Evolutionary conservation across 2,888 invertebrate genomes (phyloP).

Genomic region (Venusia cambrica): DNA sequence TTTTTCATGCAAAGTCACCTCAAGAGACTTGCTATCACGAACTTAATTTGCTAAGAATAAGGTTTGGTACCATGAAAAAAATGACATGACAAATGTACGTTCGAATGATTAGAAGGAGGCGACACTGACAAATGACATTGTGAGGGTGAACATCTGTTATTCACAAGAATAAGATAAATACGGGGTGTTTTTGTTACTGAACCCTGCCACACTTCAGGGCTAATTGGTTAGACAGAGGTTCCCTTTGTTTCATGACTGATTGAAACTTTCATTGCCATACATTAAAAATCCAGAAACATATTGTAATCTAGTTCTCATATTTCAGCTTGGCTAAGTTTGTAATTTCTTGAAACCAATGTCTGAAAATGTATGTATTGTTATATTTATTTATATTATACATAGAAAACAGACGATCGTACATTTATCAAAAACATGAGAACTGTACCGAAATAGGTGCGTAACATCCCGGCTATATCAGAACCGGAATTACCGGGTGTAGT

Average conservation of each 20-base stretch:
- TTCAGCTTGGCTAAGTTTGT: no score
- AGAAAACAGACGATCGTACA: no score
- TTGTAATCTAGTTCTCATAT: no score
- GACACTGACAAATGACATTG: constrained; percentile 62
- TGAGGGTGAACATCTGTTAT: constrained; percentile 60
- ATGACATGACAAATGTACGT: constrained; percentile 56
- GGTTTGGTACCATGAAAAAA: constrained; percentile 35
- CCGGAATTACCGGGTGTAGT: no score
- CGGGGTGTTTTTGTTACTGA: constrained; percentile 45
- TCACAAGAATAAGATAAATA: constrained; percentile 63
- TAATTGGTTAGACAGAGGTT: constrained; percentile 36
- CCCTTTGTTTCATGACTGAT: constrained; percentile 22
- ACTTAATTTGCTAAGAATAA: constrained; percentile 24
- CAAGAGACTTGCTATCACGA: constrained; percentile 6
- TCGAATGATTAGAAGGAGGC: constrained; percentile 59
- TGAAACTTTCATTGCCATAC: background rate
- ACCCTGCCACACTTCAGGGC: constrained; percentile 37
- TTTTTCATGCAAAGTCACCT: no score
- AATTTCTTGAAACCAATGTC: no score
- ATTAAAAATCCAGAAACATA: no score
- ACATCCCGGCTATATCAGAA: no score
- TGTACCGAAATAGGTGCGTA: no score
- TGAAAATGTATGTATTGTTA: no score
- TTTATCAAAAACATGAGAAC: no score
- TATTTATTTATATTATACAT: no score